phyloP scores from a whole-genome alignment of 1,140 invertebrate genomes.

The Aphaenogaster ashmeadi region DNA sequence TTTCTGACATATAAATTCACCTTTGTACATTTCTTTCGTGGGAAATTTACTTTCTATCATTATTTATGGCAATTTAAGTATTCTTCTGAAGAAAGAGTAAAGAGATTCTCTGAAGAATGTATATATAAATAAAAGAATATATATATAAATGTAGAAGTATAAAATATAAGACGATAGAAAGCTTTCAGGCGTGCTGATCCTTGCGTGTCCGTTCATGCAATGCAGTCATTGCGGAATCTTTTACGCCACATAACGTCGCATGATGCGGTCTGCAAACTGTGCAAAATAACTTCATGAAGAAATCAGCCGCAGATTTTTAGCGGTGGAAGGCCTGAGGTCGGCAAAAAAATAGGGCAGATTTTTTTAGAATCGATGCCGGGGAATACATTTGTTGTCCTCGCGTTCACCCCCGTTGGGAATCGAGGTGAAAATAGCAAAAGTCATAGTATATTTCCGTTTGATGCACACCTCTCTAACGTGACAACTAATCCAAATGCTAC shows the following conservation, averaged over 20 bases:
- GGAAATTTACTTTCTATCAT: neutral
- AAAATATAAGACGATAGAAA: neutral
- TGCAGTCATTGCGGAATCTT: slow-evolving; percentile 49
- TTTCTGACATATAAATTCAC: neutral
- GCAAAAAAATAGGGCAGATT: slow-evolving; percentile 43
- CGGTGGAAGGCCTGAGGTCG: slow-evolving; percentile 1
- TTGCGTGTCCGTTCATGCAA: slow-evolving; percentile 39
- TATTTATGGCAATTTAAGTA: slow-evolving; percentile 2
- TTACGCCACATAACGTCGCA: slow-evolving; percentile 16
- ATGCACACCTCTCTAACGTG: slow-evolving; percentile 15
- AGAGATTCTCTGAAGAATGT: neutral
- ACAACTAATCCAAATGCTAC: slow-evolving; percentile 40
- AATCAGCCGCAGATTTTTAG: slow-evolving; percentile 26
- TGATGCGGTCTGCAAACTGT: slow-evolving; percentile 20
- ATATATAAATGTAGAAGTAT: neutral
- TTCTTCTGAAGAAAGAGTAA: neutral
- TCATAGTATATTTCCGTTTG: slow-evolving; percentile 36
- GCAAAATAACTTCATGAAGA: slow-evolving; percentile 37
- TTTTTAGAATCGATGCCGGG: slow-evolving; percentile 30
- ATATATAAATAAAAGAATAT: no score
- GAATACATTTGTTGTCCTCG: slow-evolving; percentile 32
- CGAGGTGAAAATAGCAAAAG: slow-evolving; percentile 27
- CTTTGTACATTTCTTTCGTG: neutral
- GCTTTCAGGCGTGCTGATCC: slow-evolving; percentile 19
- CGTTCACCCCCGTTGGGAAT: slow-evolving; percentile 2